Base-by-base conservation (phyloP, 2,113 vertebrate genomes). In the Apaloderma vittatum region DNA sequence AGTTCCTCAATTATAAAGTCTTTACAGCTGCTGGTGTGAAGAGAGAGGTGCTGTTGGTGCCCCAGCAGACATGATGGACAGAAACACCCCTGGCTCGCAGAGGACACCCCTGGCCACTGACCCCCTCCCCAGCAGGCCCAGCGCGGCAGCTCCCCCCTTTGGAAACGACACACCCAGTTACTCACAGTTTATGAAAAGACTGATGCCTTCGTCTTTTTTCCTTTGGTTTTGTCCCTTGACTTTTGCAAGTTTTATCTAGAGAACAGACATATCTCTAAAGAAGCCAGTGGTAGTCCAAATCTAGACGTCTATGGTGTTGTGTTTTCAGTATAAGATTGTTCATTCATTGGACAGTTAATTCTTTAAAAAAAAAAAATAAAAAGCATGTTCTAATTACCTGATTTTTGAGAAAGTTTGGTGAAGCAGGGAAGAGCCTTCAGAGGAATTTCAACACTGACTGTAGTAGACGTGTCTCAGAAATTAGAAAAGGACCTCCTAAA, bases 221-320 rank as follows among this genome's bases (percentile, higher is more conserved):
- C 12, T 48, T 59, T 72, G 59, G 22, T 37, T 23, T 34, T 9
- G 8, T 51, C 21, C 59, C 17, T 61, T 36, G 21, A 0, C 45
- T 67, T 43, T 14, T 51, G 30, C 15, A 36, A 3, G 18, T 29
- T 66, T 54, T 19, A 11, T 3, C 26, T 20, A 11, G 8, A 20
- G 62, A 46, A 17, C 27, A 59, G 51, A 61, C 46, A 3, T 48
- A 0, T 51, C 15, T 12, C 26, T 34, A 7, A 14, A 26, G 65
- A n/a, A 2, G 15, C 21, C 3, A 48, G n/a, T n/a, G 70, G 37
- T 11, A 6, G 48, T 59, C 37, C 45, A n/a, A 9, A 13, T 5
- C 14, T 2, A 1, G 5, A 1, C 46, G 43, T 1, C 21, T 34
- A 2, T 1, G 1, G 1, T 7, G 22, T 32, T 7, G 13, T 8